Evolutionary conservation across 2,888 invertebrate genomes (phyloP).

Genomic region (Ormia ochracea): DNA sequence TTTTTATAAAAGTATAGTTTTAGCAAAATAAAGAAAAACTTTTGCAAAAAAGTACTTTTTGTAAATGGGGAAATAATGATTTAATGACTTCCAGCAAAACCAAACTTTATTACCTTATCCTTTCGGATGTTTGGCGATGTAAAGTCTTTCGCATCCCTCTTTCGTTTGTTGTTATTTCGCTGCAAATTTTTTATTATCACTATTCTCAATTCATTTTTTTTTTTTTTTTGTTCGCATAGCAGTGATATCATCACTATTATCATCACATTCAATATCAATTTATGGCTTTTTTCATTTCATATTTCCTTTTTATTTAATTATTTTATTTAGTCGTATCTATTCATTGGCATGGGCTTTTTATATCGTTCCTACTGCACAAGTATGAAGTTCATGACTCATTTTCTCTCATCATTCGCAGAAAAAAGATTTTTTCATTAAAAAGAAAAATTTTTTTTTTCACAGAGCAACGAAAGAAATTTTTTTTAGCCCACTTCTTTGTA

Average conservation of each 20-base stretch:
- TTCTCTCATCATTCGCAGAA: neutral
- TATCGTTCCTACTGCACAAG: neutral
- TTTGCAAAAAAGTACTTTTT: neutral
- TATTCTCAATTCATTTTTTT: too few relatives aligned
- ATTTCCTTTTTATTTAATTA: neutral
- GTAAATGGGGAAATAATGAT: too few relatives aligned
- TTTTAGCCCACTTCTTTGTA: constrained; percentile 21
- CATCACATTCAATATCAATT: neutral
- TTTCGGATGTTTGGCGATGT: neutral
- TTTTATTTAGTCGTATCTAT: neutral
- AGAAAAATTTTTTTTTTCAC: neutral
- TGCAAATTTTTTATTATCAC: neutral
- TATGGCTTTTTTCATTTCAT: neutral
- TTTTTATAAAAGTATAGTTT: neutral
- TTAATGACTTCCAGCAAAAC: neutral
- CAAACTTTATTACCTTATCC: neutral
- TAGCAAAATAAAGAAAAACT: neutral
- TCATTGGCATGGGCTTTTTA: neutral
- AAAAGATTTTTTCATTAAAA: neutral
- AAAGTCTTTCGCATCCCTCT: neutral
- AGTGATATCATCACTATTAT: neutral
- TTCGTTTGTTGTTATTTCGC: neutral
- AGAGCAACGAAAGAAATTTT: neutral
- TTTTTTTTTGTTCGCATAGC: neutral
- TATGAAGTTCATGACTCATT: constrained; percentile 1